A percentile compares a stretch with the other conserved stretches of the same genome.
phyloP scores from a whole-genome alignment of 1,140 invertebrate species.

The Microplitis demolitor region DNA sequence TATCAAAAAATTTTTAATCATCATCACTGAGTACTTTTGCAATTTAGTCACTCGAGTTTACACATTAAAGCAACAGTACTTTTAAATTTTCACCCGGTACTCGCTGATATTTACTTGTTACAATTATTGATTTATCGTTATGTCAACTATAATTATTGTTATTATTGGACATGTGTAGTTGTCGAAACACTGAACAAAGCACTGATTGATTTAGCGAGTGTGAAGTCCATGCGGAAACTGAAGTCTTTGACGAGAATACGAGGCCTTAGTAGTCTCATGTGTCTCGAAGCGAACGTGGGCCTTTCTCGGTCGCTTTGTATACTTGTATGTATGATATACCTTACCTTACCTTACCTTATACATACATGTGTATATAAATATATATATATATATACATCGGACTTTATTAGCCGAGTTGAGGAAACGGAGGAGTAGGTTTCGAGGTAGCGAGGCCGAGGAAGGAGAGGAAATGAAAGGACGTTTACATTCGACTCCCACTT shows the following conservation, averaged over 20 bases:
- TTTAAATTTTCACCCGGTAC: too few species aligned
- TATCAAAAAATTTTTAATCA: too few species aligned
- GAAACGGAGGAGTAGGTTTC: not conserved
- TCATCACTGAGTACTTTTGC: too few species aligned
- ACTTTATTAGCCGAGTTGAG: not conserved
- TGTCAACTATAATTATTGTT: not conserved
- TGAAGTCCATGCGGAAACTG: slow-evolving; percentile 56
- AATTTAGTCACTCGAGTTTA: too few species aligned
- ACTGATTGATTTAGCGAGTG: slow-evolving; percentile 34
- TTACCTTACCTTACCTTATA: too few species aligned
- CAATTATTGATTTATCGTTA: too few species aligned
- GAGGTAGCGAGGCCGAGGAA: slow-evolving; percentile 32
- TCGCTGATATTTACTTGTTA: too few species aligned
- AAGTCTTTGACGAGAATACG: slow-evolving; percentile 40
- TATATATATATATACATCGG: not conserved
- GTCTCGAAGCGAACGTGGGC: slow-evolving; percentile 38
- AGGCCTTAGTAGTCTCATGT: slow-evolving; percentile 38
- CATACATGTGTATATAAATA: not conserved
- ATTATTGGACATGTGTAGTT: not conserved
- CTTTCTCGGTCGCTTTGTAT: slow-evolving; percentile 43
- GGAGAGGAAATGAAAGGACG: slow-evolving; percentile 40
- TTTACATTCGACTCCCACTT: slow-evolving; percentile 9
- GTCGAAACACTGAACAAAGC: not conserved
- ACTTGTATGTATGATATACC: not conserved
- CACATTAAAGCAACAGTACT: not conserved